A percentile compares a stretch with the other conserved stretches of the same genome.
Conservation (phyloP, 1,140 invertebrate genomes). For the Drosophila repletoides region DNA sequence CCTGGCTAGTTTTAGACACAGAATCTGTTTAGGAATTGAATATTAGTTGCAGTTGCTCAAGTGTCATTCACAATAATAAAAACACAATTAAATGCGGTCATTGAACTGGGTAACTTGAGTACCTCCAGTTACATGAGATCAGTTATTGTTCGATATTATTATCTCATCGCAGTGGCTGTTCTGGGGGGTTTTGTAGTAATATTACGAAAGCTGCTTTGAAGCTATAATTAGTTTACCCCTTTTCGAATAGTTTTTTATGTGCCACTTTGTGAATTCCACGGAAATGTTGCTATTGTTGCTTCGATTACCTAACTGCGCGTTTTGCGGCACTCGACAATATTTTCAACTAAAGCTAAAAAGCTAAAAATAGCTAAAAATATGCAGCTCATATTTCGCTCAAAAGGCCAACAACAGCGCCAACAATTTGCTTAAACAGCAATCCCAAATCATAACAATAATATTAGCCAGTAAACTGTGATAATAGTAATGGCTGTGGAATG, state of each 20-base stretch:
- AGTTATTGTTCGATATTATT: no score
- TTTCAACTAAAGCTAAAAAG: constrained; percentile 47
- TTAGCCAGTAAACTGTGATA: constrained; percentile 40
- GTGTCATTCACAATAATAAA: not conserved
- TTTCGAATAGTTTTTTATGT: constrained; percentile 8
- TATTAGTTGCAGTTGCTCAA: not conserved
- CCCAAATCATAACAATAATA: constrained; percentile 27
- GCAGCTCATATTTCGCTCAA: constrained; percentile 62
- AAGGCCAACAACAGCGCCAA: constrained; percentile 13
- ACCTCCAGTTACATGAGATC: no score
- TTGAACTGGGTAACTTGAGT: no score
- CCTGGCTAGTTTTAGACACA: no score
- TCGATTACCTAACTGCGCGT: constrained; percentile 46
- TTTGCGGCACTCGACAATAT: constrained; percentile 46
- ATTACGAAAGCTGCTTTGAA: not conserved
- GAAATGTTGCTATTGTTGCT: constrained; percentile 14
- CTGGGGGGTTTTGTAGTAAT: no score
- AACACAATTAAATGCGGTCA: not conserved
- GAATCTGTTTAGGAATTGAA: not conserved
- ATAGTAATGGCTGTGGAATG: constrained; percentile 42
- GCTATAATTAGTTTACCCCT: constrained; percentile 9
- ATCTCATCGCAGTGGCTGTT: no score
- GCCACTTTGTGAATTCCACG: not conserved
- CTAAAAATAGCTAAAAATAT: constrained; percentile 54
- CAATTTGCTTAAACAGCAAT: constrained; percentile 44